Base-by-base conservation (phyloP, 2,113 vertebrate genomes). In the Hemiscyllium ocellatum region DNA sequence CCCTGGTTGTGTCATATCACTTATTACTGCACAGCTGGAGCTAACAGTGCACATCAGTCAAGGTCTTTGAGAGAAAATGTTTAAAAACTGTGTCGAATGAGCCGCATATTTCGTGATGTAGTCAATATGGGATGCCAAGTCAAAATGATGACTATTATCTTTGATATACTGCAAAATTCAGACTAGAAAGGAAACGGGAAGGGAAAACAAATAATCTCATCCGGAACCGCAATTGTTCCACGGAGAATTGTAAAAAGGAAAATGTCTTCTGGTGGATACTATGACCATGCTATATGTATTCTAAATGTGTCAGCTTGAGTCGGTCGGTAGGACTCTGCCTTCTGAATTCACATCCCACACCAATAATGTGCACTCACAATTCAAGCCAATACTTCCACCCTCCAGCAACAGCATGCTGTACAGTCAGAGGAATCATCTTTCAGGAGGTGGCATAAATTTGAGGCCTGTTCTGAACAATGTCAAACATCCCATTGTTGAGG, bases 21-120 rank as follows among this genome's bases (percentile, higher is more conserved):
- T 95, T 95, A 95, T 70, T 95, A 52, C 94, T 52, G 26, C 47
- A 29, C 94, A 95, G 94, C 94, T 95, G 91, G n/a, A 20, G 20
- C 91, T 70, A 69, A 7, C n/a, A 47, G 37, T 76, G 94, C 42
- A 72, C 69, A 95, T 95, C 94, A 95, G 68, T 26, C 69, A 72
- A 72, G 42, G 69, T 37, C 93, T 95, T 95, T 47, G 94, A 76
- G 42, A 95, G 69, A 72, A 95, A 95, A 76, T 33, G 22, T 29
- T 72, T 95, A 95, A 72, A 95, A 47, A 42, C 42, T 70, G 42
- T 72, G 68, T 52, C 94, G 47, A 95, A 70, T 33, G 69, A 70
- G 42, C 42, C 5, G 26, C 24, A 70, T 72, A 29, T 72, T 95
- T 72, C 69, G 68, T 52, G 52, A 52, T 90, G 87, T 17, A 29